Conservation (phyloP, 92 coral and sea anemone genomes). For the Micromussa lordhowensis region DNA sequence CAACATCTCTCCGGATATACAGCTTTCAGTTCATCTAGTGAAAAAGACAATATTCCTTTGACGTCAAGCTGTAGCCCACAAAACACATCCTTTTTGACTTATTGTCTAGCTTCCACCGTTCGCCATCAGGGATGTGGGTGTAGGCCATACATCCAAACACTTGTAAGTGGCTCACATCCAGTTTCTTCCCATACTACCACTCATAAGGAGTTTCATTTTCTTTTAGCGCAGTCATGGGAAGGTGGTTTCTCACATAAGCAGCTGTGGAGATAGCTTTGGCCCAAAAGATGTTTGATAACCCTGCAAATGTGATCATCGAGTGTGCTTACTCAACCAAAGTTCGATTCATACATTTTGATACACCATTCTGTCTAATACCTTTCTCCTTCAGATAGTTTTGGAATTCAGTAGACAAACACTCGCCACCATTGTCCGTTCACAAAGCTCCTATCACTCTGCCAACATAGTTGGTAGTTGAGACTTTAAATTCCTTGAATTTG, state of each 20-base stretch:
- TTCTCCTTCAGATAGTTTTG: slow-evolving; percentile 54
- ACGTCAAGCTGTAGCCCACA: slow-evolving; percentile 52
- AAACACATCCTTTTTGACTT: slow-evolving; percentile 53
- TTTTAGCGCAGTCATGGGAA: slow-evolving; percentile 54
- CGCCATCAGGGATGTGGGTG: too few relatives aligned
- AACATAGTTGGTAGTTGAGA: slow-evolving; percentile 20
- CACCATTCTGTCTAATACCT: slow-evolving; percentile 54
- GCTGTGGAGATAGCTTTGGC: too few relatives aligned
- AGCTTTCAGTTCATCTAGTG: slow-evolving; percentile 50
- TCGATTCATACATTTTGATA: not conserved
- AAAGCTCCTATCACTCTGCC: slow-evolving; percentile 24
- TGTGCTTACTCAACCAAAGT: slow-evolving; percentile 64
- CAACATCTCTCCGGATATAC: slow-evolving; percentile 56
- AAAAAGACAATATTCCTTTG: slow-evolving; percentile 59
- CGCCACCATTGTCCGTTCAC: slow-evolving; percentile 39
- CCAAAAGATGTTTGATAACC: slow-evolving; percentile 6
- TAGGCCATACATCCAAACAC: too few relatives aligned
- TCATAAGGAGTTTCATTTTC: slow-evolving; percentile 63
- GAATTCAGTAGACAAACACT: slow-evolving; percentile 59
- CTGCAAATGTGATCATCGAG: slow-evolving; percentile 66
- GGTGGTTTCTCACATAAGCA: slow-evolving; percentile 30
- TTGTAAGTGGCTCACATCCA: slow-evolving; percentile 5
- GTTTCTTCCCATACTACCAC: slow-evolving; percentile 57
- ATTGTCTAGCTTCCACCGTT: not conserved
- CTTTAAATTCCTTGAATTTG: slow-evolving; percentile 30